These are phyloP conservation scores for Maniola hyperantus DNA, from an alignment of 2,888 invertebrate genomes.

Conservation along the genomic window DNA sequence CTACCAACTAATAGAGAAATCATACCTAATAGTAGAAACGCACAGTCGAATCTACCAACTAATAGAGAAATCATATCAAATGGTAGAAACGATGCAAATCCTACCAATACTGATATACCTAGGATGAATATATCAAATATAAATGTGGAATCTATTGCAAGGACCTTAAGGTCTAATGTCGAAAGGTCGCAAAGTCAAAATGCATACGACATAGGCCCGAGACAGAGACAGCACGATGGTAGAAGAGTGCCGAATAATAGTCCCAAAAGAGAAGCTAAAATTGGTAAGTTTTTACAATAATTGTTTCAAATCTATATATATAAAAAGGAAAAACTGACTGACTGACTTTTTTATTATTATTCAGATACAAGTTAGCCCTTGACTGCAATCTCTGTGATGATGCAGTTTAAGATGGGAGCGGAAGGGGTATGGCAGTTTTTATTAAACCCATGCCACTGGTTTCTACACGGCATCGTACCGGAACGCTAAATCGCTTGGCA, in stretches of 20 bases:
- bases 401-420: too few species aligned
- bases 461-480: too few species aligned
- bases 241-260: constrained; percentile 57
- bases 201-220: constrained; percentile 56
- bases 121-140: constrained; percentile 16
- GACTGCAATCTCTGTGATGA: too few species aligned
- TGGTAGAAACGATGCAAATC: constrained; percentile 20
- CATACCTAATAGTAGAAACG: constrained; percentile 5
- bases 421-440: too few species aligned
- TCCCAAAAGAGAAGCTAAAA: constrained; percentile 59
- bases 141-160: constrained; percentile 46
- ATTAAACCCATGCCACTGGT: too few species aligned
- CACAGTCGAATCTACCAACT: not conserved
- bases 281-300: constrained; percentile 57
- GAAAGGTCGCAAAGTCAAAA: constrained; percentile 71
- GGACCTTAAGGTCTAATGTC: constrained; percentile 51
- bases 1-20: constrained; percentile 10
- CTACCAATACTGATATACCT: constrained; percentile 1
- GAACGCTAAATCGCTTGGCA: too few species aligned
- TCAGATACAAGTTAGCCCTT: too few species aligned
- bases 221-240: constrained; percentile 48
- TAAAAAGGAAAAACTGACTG: too few species aligned
- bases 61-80: constrained; percentile 13
- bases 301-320: too few species aligned
- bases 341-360: too few species aligned